Evolutionary conservation across 2,888 invertebrate species (phyloP), one percentile per base, ranked within the genome.

Genomic region (Lathronympha strigana): DNA sequence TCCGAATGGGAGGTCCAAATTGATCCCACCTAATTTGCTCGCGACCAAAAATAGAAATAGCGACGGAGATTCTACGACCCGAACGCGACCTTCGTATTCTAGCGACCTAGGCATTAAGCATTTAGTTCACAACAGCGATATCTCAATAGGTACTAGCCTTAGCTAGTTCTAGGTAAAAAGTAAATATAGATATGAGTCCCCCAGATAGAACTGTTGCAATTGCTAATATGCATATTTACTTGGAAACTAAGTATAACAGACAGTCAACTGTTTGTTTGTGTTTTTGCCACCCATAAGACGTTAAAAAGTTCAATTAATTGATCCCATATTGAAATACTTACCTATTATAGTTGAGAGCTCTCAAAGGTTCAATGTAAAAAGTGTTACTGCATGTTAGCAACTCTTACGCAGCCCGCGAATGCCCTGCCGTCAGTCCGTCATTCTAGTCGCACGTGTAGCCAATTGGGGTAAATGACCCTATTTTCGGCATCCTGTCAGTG

Each of bases 41-140:
- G 31, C 17, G 57, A 57, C 63, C 63, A 63, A 63, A 63, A 63
- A 57, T 57, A 57, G 38, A 43, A 31, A n/a, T 33, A 50, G n/a
- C 45, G n/a, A 17, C 19, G 38, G 49, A 19, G 8, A 51, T 17
- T 38, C 49, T 49, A 9, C 54, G 62, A 49, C 54, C 54, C 38
- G 28, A 33, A 36, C 21, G 15, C 38, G 28, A 47, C 25, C n/a
- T 49, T 31, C 25, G 43, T 55, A 62, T 63, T 62, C 49, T 49
- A 57, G 63, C 49, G 55, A 43, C 49, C 55, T 57, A 63, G 40
- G 57, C 17, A 13, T 49, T 55, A 40, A 57, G 40, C 43, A 23
- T 47, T 50, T 50, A 49, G 49, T 40, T 58, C 23, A 45, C 17
- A 11, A 49, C 55, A 58, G 36, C 58, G 19, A 54, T 50, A 49